Evolutionary conservation across 2,888 invertebrate species (phyloP).

Genomic region (Drosophila ezoana): DNA sequence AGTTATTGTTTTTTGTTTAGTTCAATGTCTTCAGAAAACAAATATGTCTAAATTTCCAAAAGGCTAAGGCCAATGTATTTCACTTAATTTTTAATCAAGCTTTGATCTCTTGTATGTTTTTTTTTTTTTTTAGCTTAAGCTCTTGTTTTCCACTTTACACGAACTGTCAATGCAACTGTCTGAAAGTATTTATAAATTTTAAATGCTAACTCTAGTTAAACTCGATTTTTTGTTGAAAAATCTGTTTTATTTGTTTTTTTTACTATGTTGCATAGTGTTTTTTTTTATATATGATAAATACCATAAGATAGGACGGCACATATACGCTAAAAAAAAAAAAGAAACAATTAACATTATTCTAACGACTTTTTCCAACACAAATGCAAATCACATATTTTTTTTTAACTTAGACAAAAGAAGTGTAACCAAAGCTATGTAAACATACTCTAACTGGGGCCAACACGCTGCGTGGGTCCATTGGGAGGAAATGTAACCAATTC

Average conservation of each 20-base stretch:
- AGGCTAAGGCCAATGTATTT: too few species aligned
- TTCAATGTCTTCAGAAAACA: background rate
- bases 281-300: slow-evolving; percentile 2
- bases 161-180: background rate
- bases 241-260: background rate
- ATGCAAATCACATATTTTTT: slow-evolving; percentile 37
- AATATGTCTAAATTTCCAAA: too few species aligned
- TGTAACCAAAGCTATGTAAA: slow-evolving; percentile 37
- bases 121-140: background rate
- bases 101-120: slow-evolving; percentile 20
- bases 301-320: slow-evolving; percentile 28
- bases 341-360: slow-evolving; percentile 37
- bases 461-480: slow-evolving; percentile 20
- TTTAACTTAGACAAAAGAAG: slow-evolving; percentile 39
- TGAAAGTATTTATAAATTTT: slow-evolving; percentile 1
- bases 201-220: too few species aligned
- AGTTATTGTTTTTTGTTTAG: background rate
- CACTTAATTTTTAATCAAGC: background rate
- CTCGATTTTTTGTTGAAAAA: background rate
- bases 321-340: slow-evolving; percentile 32
- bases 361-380: slow-evolving; percentile 23
- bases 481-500: background rate
- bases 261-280: slow-evolving; percentile 48
- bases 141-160: background rate
- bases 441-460: slow-evolving; percentile 31